These are phyloP conservation scores for Ormyrus thymus DNA, from an alignment of 2,888 invertebrate genomes.

Conservation along the genomic window DNA sequence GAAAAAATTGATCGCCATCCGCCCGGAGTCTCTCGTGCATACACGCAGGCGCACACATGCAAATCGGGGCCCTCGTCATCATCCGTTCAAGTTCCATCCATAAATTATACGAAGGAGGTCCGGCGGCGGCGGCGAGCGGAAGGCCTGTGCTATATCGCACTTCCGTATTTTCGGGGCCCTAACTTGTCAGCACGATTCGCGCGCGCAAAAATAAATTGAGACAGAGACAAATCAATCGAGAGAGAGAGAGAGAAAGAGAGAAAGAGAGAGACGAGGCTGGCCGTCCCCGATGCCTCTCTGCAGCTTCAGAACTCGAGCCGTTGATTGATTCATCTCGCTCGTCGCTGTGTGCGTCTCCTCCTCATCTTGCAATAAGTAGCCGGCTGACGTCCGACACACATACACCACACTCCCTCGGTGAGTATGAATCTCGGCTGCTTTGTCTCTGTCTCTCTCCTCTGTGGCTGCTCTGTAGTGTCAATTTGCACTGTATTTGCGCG, in stretches of 20 bases:
- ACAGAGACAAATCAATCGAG: conserved; percentile 52
- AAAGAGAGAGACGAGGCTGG: background rate
- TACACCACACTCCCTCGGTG: conserved; percentile 18
- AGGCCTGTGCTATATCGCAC: conserved; percentile 15
- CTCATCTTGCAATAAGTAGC: conserved; percentile 58
- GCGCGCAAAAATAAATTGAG: conserved; percentile 44
- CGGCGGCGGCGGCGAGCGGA: conserved; percentile 20
- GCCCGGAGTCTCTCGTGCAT: background rate
- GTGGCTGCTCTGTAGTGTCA: conserved; percentile 20
- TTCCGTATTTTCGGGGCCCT: conserved; percentile 42
- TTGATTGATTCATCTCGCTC: conserved; percentile 50
- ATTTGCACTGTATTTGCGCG: conserved; percentile 45
- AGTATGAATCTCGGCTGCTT: conserved; percentile 46
- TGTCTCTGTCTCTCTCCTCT: conserved; percentile 43
- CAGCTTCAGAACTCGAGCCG: conserved; percentile 26
- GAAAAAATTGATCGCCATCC: background rate
- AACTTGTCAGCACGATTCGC: background rate
- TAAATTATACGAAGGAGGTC: conserved; percentile 40
- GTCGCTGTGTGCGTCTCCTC: background rate
- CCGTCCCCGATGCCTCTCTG: background rate
- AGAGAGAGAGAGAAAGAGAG: conserved; percentile 21
- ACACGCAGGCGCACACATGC: background rate
- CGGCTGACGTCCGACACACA: conserved; percentile 59
- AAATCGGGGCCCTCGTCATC: conserved; percentile 26
- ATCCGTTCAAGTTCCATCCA: conserved; percentile 47